Base-by-base conservation (phyloP, 2,113 vertebrate species). In the Hymenochirus boettgeri region DNA sequence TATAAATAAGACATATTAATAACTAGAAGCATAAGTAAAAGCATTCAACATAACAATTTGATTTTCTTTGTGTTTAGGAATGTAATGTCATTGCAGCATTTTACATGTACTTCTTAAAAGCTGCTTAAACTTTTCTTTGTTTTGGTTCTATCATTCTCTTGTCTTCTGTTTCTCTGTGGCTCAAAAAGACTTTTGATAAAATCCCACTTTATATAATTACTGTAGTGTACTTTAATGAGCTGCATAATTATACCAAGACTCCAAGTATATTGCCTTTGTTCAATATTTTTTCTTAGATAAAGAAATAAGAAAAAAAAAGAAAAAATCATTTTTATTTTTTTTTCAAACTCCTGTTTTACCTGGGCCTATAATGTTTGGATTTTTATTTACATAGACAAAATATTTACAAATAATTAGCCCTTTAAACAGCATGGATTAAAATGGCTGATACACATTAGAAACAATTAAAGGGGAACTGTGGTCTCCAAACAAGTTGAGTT, bases 101-200 rank as follows among this genome's bases (percentile, higher is more conserved):
- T 57, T 35, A 2, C 18, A 61, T 7, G 8, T 12, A 7, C 10
- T 35, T 12, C 33, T 35, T 35, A 35, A 35, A 2, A 12, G 33
- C 33, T 13, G 15, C 7, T 35, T 35, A 35, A 9, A 35, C 10
- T 35, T 13, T 35, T 35, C 33, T 7, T 35, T 35, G 33, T 35
- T 35, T 12, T 35, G 33, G 4, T 4, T 31, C 29, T 31, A 4
- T 31, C 10, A 31, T 31, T 31, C 29, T 31, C 10, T 10, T 5
- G 29, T 35, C 33, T 35, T 65, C 46, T 65, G 54, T 57, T 48
- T 48, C 53, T 25, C 42, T 47, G 26, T 23, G 25, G 27, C 50
- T 50, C 19, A 48, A 24, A 65, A 65, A 25, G 39, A 65, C 62
- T 56, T 65, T 65, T 47, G 25, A 37, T 57, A 5, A 48, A 57